Evolutionary conservation across 2,113 vertebrate genomes (phyloP), one percentile per base, ranked within the genome.

Genomic region (Ceratotherium simum): DNA sequence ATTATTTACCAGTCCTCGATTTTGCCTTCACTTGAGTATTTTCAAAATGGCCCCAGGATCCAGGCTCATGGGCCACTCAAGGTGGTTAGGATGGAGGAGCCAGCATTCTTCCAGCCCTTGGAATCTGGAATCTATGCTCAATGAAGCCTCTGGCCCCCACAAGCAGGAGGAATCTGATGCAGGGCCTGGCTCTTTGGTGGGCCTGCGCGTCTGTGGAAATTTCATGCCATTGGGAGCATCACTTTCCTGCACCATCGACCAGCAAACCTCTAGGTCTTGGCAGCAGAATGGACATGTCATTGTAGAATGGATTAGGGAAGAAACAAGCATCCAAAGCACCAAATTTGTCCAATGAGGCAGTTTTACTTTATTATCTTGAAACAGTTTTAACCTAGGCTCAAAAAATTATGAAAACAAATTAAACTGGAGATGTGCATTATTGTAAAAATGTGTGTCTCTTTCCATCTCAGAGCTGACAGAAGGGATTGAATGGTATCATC

Each of bases 181-280:
- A 7, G 18, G 39, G 65, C 17, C 70, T 1, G 25, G 58, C 12
- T 2, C 56, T 29, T 31, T 0, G 4, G 23, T 3, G 0, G 46
- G 58, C 3, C 33, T 2, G 1, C 5, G 0, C 39, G 39, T 20
- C 6, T 31, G 1, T 13, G 39, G 8, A 21, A 17, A 2, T 3
- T 2, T 4, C 56, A 11, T n/a, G n/a, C 16, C 72, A 1, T 23
- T 21, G 6, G 2, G 65, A 4, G 3, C 4, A 4, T 18, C 33
- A 6, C 54, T 13, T 29, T 31, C 17, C 23, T 20, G 16, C 0
- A 0, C 21, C 23, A 3, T 12, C 0, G 12, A 1, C 18, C 6
- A 21, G 60, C 23, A 29, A 3, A 9, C 8, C 65, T 12, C 21
- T 5, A 33, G 46, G 3, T 70, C 51, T 21, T 5, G 21, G 17